Evolutionary conservation across 2,113 vertebrate species (phyloP), one percentile per base, ranked within the genome.

Genomic region (Monarcha castaneiventris): DNA sequence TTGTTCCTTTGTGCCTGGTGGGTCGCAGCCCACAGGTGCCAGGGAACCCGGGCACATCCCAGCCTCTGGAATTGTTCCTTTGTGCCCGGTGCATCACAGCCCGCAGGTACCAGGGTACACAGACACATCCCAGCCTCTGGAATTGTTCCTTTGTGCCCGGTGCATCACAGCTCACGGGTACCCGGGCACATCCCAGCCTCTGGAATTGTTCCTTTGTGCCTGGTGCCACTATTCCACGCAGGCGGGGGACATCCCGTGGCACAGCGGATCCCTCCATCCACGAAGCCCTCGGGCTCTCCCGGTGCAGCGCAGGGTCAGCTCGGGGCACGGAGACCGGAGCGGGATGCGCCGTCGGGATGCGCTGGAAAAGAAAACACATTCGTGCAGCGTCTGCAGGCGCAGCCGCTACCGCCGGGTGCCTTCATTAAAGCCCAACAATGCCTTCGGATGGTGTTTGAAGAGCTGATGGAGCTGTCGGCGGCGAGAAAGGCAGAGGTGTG

Each of bases 211-310:
- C 37, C n/a, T n/a, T 17, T 8, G 64, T 54, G 80, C n/a, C 55
- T 0, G 0, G 6, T 27, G 43, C 7, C 84, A 2, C 54, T 2
- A 75, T 4, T 3, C 22, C 6, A 0, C 0, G 9, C 13, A 10
- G 79, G 22, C 39, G 51, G 44, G 52, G 52, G 13, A 12, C 30
- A 29, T 4, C 20, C 75, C 56, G 0, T 0, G 3, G 32, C 54
- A 13, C 7, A 10, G 84, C 2, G 1, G 23, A 5, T 22, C 39
- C 22, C 81, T 19, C 41, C 19, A 4, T 22, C 15, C 66, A 39
- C 29, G 14, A 14, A 73, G 37, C 39, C 58, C 59, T 10, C 0
- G 0, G 63, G 43, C 35, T n/a, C 14, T 56, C 22, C 35, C 2
- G 2, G 37, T 2, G 61, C 25, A 19, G 52, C 52, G 11, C 20